Percentiles rank a stretch among this genome's conserved stretches.
Evolutionary conservation across 2,888 invertebrate genomes (phyloP).

Genomic region (Sialis lutaria): DNA sequence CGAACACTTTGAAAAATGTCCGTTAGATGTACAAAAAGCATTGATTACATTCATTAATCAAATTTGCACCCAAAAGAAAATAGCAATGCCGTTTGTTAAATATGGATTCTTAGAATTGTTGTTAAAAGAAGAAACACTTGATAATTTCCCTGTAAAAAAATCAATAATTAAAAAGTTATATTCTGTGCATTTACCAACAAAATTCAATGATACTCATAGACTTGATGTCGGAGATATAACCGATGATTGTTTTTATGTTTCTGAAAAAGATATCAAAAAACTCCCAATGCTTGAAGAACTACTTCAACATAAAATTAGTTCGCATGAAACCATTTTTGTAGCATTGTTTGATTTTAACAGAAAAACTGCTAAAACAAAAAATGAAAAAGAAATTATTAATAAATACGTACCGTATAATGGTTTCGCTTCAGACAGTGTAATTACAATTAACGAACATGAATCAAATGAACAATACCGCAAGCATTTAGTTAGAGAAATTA

Average conservation of each 20-base stretch:
- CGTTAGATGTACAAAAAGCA: neutral
- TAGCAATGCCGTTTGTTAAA: neutral
- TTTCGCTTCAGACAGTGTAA: no score
- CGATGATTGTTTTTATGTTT: slow-evolving; percentile 14
- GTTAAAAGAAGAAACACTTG: slow-evolving; percentile 16
- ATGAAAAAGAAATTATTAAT: neutral
- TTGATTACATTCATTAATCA: neutral
- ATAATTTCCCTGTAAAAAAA: slow-evolving; percentile 38
- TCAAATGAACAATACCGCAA: no score
- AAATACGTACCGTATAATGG: neutral
- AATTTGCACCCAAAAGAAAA: slow-evolving; percentile 1
- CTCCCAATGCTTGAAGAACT: slow-evolving; percentile 20
- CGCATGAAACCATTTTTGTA: slow-evolving; percentile 18
- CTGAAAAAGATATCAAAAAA: slow-evolving; percentile 9
- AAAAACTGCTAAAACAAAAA: neutral
- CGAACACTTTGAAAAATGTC: neutral
- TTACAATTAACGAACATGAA: no score
- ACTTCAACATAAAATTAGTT: slow-evolving; percentile 16
- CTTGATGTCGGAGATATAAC: slow-evolving; percentile 42
- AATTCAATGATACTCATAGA: slow-evolving; percentile 41
- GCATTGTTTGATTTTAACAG: slow-evolving; percentile 8
- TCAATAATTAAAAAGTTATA: slow-evolving; percentile 38
- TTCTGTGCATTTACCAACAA: slow-evolving; percentile 38
- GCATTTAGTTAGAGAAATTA: no score
- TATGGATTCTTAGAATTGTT: slow-evolving; percentile 1